Conservation (phyloP, 2,797 vertebrate genomes). For the Halcyon chelicuti region DNA sequence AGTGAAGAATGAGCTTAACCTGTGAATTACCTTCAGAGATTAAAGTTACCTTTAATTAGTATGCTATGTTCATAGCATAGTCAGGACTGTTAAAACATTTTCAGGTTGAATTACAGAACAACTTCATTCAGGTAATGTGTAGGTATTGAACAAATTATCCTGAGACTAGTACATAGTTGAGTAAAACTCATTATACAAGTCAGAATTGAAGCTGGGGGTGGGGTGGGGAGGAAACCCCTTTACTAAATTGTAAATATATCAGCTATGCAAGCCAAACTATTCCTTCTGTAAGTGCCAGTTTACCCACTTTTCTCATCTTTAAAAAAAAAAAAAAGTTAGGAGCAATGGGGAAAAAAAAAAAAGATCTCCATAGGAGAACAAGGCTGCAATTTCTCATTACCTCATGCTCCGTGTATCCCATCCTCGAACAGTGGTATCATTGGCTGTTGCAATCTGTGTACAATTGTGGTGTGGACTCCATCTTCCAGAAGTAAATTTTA, state of each 20-base stretch:
- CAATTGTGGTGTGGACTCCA: conserved; percentile 98
- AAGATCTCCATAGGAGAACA: background rate
- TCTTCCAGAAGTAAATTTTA: conserved; percentile 93
- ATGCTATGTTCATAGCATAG: background rate
- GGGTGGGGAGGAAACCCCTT: background rate
- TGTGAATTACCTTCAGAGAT: background rate
- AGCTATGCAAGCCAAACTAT: background rate
- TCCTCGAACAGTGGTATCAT: conserved; percentile 90
- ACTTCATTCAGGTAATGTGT: background rate
- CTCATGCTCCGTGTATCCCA: conserved; percentile 97
- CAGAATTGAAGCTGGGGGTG: background rate
- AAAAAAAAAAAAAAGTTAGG: background rate
- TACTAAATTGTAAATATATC: background rate
- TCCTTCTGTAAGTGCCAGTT: background rate
- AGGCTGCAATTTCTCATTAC: conserved; percentile 74
- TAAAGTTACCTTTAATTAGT: background rate
- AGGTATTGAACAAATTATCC: background rate
- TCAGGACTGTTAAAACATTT: background rate
- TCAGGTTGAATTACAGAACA: background rate
- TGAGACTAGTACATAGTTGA: background rate
- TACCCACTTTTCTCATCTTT: background rate
- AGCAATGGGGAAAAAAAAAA: background rate
- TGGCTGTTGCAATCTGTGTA: conserved; percentile 94
- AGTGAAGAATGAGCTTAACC: background rate
- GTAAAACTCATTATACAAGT: background rate